Evolutionary conservation across 2,888 invertebrate genomes (phyloP), one percentile per base, ranked within the genome.

Genomic region (Ceramica pisi): DNA sequence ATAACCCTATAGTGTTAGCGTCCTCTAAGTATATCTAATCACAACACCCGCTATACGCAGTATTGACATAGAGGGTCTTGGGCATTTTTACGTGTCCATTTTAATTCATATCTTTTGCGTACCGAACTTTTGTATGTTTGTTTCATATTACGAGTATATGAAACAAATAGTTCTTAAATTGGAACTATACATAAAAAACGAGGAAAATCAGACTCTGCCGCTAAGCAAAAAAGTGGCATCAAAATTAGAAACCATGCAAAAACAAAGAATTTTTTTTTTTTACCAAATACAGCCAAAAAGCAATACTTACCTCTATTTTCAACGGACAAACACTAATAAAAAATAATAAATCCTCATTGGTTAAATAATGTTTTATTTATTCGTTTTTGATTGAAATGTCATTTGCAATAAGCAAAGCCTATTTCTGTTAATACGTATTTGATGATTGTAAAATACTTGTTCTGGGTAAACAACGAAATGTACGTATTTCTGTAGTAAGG

Each of bases 401-500:
- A 87, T 85, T 83, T 86, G 76, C 51, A 62, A 57, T 69, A 44
- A 67, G 73, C 56, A 66, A 60, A 71, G 46, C 81, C 60, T 82
- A 73, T 78, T 67, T 59, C 56, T 67, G 78, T 71, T 89, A 90
- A 89, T 88, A 88, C 64, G 87, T 85, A 87, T 89, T 90, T 89
- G 88, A 89, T 89, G 82, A 84, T 83, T 76, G 73, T 71, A 67
- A 67, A 72, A 71, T 67, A 62, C 51, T 63, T 59, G 59, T 82
- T 82, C 82, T 70, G 57, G 61, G 75, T 74, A 80, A 80, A 83
- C 57, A 80, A 68, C 51, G 50, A 68, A 66, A 51, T 55, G 26
- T 59, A 38, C 19, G 26, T 61, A 64, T 53, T 48, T 64, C 53
- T 78, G 38, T 55, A 14, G 46, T 16, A 46, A 31, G 1, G 31